These are phyloP conservation scores for Diplosoma virens DNA, from an alignment of 23 tunicate species.

Conservation along the genomic window DNA sequence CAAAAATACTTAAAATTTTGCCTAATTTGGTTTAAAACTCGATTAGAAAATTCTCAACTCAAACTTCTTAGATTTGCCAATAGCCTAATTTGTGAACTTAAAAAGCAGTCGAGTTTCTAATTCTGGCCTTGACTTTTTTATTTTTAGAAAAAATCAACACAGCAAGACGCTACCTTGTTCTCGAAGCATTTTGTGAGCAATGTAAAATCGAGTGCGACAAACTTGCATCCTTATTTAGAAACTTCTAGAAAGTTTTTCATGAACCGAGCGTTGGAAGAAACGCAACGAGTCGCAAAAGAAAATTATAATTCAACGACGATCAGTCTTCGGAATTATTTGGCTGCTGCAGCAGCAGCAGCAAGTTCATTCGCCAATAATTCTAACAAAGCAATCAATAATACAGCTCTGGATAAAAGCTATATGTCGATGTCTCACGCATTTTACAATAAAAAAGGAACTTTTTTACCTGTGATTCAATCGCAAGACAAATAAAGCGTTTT, in stretches of 20 bases:
- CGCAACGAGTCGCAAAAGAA: constrained; percentile 11
- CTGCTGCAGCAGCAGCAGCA: constrained; percentile 7
- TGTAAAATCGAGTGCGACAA: constrained; percentile 29
- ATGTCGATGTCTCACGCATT: constrained; percentile 4
- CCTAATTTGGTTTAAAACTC: too few relatives aligned
- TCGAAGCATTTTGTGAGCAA: constrained; percentile 45
- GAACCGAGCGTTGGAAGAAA: constrained; percentile 35
- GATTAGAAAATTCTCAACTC: too few relatives aligned
- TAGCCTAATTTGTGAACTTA: not conserved
- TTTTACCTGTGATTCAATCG: too few relatives aligned
- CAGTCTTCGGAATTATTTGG: not conserved
- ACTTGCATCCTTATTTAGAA: constrained; percentile 38
- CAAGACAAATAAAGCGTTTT: too few relatives aligned
- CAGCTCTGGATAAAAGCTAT: constrained; percentile 14
- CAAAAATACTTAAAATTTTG: too few relatives aligned
- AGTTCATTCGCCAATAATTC: too few relatives aligned
- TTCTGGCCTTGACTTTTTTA: not conserved
- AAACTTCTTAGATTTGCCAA: not conserved
- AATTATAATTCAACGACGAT: not conserved
- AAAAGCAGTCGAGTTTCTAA: not conserved
- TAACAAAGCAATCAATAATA: not conserved
- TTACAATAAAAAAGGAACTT: not conserved
- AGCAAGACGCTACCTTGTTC: constrained; percentile 14
- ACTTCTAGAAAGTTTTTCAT: constrained; percentile 42
- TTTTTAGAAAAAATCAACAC: not conserved